Conservation (phyloP, 2,113 vertebrate species). For the Sebastes schlegelii region DNA sequence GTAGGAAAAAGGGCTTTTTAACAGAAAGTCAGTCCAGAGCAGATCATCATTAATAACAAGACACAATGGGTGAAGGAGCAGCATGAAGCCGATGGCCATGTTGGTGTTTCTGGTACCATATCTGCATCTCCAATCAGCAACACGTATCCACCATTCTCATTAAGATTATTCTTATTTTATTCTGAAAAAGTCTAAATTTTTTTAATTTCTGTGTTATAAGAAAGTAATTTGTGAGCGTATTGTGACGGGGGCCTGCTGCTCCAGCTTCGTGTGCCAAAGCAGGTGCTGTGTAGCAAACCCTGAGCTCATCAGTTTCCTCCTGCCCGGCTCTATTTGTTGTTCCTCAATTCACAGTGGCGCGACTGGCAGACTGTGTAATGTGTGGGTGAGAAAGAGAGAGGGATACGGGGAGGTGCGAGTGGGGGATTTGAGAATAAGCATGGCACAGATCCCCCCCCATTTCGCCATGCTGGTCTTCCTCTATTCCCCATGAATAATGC, state of each 20-base stretch:
- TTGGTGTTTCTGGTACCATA: slow-evolving; percentile 11
- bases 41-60: slow-evolving; percentile 15
- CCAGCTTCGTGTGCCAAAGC: slow-evolving; percentile 46
- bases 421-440: slow-evolving; percentile 88
- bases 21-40: neutral
- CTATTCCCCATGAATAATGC: slow-evolving; percentile 88
- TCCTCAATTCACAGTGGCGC: slow-evolving; percentile 82
- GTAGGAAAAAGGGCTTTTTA: neutral
- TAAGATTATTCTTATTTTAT: neutral
- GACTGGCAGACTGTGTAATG: slow-evolving; percentile 88
- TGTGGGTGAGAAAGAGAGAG: slow-evolving; percentile 77
- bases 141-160: neutral
- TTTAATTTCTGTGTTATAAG: slow-evolving; percentile 20
- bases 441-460: slow-evolving; percentile 82
- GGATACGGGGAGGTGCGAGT: slow-evolving; percentile 49
- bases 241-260: slow-evolving; percentile 43
- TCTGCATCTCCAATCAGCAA: slow-evolving; percentile 24
- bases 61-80: slow-evolving; percentile 6
- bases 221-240: slow-evolving; percentile 35
- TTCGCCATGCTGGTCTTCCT: slow-evolving; percentile 80
- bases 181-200: slow-evolving; percentile 5
- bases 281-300: slow-evolving; percentile 67
- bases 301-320: slow-evolving; percentile 69
- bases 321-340: slow-evolving; percentile 72
- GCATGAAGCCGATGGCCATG: neutral